A percentile compares a stretch with the other conserved stretches of the same genome.
phyloP scores from a whole-genome alignment of 2,113 vertebrate genomes.

The Coregonus clupeaformis region DNA sequence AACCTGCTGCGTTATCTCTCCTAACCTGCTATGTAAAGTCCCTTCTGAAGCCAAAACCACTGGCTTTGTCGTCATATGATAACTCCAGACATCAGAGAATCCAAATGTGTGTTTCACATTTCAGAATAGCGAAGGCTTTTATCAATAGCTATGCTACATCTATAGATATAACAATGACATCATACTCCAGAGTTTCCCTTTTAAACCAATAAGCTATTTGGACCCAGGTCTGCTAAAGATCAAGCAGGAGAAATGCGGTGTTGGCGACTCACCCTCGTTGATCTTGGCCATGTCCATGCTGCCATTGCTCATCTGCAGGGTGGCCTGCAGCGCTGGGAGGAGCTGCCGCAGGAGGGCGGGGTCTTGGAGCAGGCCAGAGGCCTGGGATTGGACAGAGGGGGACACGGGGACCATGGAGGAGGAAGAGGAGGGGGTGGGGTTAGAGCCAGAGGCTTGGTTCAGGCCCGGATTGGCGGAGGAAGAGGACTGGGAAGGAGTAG shows the following conservation, averaged over 20 bases:
- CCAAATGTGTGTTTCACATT: too few species aligned
- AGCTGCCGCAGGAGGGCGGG: constrained; percentile 95
- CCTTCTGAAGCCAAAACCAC: too few species aligned
- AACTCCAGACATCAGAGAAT: too few species aligned
- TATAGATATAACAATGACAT: too few species aligned
- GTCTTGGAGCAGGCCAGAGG: constrained; percentile 91
- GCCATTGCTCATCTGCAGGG: constrained; percentile 95
- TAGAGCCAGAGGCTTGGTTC: constrained; percentile 67
- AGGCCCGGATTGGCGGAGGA: constrained; percentile 78
- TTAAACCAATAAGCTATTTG: not conserved
- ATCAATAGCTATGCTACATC: too few species aligned
- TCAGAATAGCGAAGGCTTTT: too few species aligned
- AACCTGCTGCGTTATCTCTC: too few species aligned
- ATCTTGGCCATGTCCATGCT: constrained; percentile 97
- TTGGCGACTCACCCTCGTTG: constrained; percentile 87
- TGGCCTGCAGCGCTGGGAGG: constrained; percentile 94
- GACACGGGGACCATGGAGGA: constrained; percentile 83
- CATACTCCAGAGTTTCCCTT: too few species aligned
- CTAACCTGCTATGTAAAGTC: too few species aligned
- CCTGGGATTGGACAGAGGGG: constrained; percentile 84
- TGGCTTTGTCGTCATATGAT: too few species aligned
- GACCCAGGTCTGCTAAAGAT: too few species aligned
- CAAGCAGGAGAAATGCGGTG: not conserved
- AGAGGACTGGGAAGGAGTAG: constrained; percentile 80
- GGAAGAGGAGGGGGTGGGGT: constrained; percentile 65